These are phyloP conservation scores for Cochlearius cochlearius DNA, from an alignment of 2,113 vertebrate genomes.

Conservation along the genomic window DNA sequence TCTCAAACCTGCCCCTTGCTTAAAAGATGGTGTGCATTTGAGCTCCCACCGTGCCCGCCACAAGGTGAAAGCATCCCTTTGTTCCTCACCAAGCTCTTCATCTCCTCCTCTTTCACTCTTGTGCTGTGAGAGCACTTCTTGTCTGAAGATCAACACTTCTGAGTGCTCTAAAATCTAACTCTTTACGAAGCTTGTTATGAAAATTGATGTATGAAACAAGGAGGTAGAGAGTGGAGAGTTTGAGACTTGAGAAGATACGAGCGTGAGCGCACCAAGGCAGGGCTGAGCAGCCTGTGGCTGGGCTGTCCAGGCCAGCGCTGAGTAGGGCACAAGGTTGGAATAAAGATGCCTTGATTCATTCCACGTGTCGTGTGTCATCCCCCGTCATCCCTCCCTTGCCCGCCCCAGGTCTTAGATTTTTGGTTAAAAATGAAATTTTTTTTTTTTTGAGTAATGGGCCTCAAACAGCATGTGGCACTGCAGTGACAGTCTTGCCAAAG, in stretches of 20 bases:
- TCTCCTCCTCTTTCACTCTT: neutral
- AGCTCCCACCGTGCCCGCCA: neutral
- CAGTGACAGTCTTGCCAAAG: conserved; percentile 23
- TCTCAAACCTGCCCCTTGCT: neutral
- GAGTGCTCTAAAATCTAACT: conserved; percentile 25
- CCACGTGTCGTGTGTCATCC: neutral
- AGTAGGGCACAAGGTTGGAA: neutral
- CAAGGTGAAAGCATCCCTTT: conserved; percentile 8
- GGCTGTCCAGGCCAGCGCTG: neutral
- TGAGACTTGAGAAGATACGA: neutral
- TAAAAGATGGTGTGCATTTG: neutral
- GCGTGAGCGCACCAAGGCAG: neutral
- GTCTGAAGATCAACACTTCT: conserved; percentile 41
- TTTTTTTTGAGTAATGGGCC: conserved; percentile 14
- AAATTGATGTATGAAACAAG: conserved; percentile 36
- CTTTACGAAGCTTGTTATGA: conserved; percentile 51
- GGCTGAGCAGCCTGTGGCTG: neutral
- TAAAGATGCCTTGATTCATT: neutral
- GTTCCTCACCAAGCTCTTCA: neutral
- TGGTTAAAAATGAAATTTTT: neutral
- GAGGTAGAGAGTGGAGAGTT: neutral
- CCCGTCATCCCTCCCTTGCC: fast-evolving
- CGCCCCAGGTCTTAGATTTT: neutral
- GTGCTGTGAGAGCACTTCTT: conserved; percentile 41
- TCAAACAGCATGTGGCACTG: conserved; percentile 31